phyloP scores from a whole-genome alignment of 2,113 vertebrate genomes.

The Apteryx mantelli region DNA sequence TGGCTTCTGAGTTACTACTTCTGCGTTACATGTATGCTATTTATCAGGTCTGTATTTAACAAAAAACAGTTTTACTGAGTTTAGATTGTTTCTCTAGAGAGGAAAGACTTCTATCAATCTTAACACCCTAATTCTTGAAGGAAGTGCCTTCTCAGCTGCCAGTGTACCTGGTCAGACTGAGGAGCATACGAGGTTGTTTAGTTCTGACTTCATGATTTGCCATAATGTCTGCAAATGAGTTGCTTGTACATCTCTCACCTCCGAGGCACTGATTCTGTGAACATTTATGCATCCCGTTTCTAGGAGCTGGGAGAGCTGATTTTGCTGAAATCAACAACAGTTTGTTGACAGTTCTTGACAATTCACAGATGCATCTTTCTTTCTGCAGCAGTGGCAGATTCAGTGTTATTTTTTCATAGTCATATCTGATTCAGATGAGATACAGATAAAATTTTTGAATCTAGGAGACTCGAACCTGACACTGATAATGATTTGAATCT shows the following conservation, averaged over 20 bases:
- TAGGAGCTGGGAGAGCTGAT: background rate
- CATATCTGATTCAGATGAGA: background rate
- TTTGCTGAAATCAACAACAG: background rate
- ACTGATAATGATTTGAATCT: background rate
- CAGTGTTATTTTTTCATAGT: background rate
- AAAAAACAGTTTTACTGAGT: background rate
- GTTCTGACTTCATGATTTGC: background rate
- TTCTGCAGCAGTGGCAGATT: background rate
- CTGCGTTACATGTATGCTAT: background rate
- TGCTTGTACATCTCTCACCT: background rate
- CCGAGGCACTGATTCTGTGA: background rate
- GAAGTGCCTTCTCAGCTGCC: background rate
- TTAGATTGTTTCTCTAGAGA: background rate
- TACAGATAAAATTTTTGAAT: background rate
- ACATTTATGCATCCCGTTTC: background rate
- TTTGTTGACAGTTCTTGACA: background rate
- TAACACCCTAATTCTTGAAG: background rate
- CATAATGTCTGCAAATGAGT: fast-evolving
- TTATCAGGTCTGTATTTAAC: background rate
- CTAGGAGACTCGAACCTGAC: fast-evolving
- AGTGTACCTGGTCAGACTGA: background rate
- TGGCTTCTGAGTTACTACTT: background rate
- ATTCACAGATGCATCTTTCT: background rate
- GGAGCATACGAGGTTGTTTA: background rate
- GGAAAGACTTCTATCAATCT: background rate